Evolutionary conservation across 2,888 invertebrate genomes (phyloP).

Genomic region (Watsonalla cultraria): DNA sequence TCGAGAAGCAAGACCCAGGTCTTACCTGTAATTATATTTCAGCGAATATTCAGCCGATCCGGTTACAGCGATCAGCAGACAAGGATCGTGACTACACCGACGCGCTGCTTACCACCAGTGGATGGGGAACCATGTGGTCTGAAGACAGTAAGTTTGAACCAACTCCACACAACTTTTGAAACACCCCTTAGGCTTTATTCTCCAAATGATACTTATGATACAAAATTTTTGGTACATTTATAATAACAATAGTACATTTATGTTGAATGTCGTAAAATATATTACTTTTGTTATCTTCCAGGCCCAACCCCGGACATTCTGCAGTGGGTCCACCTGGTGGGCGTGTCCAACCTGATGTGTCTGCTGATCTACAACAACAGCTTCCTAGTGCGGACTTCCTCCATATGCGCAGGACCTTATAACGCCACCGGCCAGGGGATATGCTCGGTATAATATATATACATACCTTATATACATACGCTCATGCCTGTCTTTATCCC

Average conservation of each 20-base stretch:
- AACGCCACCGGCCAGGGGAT: slow-evolving; percentile 52
- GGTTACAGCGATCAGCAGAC: slow-evolving; percentile 42
- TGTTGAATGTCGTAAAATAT: no score
- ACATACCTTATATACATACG: no score
- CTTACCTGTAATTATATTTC: slow-evolving; percentile 3
- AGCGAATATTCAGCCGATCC: slow-evolving; percentile 51
- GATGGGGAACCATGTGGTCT: slow-evolving; percentile 60
- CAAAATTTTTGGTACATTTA: no score
- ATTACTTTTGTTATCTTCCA: slow-evolving; percentile 7
- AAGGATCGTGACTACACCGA: slow-evolving; percentile 40
- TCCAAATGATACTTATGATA: no score
- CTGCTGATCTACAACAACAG: slow-evolving; percentile 24
- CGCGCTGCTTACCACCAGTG: slow-evolving; percentile 40
- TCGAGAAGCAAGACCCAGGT: no score
- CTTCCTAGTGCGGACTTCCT: slow-evolving; percentile 29
- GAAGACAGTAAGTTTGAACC: neutral
- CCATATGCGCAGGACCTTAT: slow-evolving; percentile 46
- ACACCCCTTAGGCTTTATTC: no score
- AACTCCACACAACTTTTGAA: neutral
- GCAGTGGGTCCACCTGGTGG: slow-evolving; percentile 54
- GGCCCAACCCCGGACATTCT: slow-evolving; percentile 39
- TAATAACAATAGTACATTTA: no score
- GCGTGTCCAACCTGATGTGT: slow-evolving; percentile 32
- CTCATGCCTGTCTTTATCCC: no score
- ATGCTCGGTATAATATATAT: slow-evolving; percentile 31